Percentiles rank a stretch among this genome's conserved stretches.
These are phyloP conservation scores for Stegodyphus mimosarum DNA, from an alignment of 1,140 invertebrate genomes.

Conservation along the genomic window DNA sequence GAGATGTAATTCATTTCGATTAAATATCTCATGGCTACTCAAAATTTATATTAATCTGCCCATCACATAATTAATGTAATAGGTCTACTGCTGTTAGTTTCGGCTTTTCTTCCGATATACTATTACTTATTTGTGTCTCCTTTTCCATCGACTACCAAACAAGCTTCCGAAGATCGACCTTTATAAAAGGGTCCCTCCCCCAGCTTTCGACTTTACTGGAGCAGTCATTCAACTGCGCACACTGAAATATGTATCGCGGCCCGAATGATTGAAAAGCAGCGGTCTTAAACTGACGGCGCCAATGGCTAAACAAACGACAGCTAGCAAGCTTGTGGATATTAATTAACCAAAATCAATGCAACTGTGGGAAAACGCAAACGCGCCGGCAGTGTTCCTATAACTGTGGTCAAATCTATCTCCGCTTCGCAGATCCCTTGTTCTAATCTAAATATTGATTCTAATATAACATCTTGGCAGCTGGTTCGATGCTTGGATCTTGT, in stretches of 20 bases:
- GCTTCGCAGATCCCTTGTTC: conserved; percentile 22
- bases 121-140: no score
- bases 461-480: conserved; percentile 51
- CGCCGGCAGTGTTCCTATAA: conserved; percentile 24
- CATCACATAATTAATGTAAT: no score
- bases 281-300: conserved; percentile 55
- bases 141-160: no score
- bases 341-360: conserved; percentile 61
- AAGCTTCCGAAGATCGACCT: not conserved
- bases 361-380: conserved; percentile 55
- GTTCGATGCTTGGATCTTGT: conserved; percentile 11
- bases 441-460: conserved; percentile 60
- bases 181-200: not conserved
- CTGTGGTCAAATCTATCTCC: conserved; percentile 56
- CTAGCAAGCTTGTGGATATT: conserved; percentile 57
- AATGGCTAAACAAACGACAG: conserved; percentile 60
- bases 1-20: no score
- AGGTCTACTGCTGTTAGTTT: no score
- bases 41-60: no score
- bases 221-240: not conserved
- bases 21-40: no score
- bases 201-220: not conserved
- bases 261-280: conserved; percentile 41
- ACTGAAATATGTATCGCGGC: conserved; percentile 15
- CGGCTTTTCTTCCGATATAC: no score